Evolutionary conservation across 2,888 invertebrate genomes (phyloP).

Genomic region (Plebejus anna): DNA sequence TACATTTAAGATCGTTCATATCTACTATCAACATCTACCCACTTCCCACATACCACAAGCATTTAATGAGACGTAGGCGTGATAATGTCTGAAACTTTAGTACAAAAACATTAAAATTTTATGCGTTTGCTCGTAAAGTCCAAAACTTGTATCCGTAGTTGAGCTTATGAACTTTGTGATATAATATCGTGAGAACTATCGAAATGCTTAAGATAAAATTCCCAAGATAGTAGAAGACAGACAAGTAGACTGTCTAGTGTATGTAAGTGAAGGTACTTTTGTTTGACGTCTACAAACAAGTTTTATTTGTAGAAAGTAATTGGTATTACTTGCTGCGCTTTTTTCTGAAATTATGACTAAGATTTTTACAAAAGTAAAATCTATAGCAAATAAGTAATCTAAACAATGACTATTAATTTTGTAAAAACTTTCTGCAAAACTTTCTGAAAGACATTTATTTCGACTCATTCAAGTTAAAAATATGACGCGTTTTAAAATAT

Average conservation of each 20-base stretch:
- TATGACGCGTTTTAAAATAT: background rate
- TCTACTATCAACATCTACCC: too few relatives aligned
- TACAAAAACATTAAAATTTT: constrained; percentile 22
- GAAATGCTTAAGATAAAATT: background rate
- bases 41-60: background rate
- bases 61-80: background rate
- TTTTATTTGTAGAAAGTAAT: too few relatives aligned
- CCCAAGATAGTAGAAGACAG: too few relatives aligned
- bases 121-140: constrained; percentile 9
- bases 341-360: too few relatives aligned
- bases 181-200: background rate
- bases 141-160: constrained; percentile 6
- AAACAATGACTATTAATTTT: background rate
- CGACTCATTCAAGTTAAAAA: background rate
- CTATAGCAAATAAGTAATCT: too few relatives aligned
- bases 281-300: too few relatives aligned
- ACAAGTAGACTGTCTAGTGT: too few relatives aligned
- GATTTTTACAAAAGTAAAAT: too few relatives aligned
- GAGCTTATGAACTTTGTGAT: background rate
- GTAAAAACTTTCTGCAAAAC: background rate
- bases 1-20: too few relatives aligned
- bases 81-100: constrained; percentile 3
- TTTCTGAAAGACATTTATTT: background rate
- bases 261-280: too few relatives aligned
- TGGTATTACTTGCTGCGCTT: too few relatives aligned